phyloP scores from a whole-genome alignment of 2,797 vertebrate species.

The Emydoidea blandingii region DNA sequence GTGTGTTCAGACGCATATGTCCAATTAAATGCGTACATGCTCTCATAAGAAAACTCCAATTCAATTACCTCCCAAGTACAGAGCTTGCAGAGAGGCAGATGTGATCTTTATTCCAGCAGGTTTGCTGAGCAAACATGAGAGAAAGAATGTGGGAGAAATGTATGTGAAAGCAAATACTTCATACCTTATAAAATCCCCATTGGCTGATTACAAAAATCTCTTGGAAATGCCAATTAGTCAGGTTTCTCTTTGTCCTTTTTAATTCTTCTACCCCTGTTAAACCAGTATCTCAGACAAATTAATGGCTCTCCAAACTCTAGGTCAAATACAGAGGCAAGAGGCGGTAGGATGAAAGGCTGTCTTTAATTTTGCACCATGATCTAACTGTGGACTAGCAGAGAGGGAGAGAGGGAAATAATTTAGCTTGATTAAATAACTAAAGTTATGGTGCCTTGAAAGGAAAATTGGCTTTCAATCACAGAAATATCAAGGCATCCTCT shows the following conservation, averaged over 20 bases:
- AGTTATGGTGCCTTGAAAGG: slow-evolving; percentile 47
- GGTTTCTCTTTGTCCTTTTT: slow-evolving; percentile 75
- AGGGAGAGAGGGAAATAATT: slow-evolving; percentile 63
- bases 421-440: slow-evolving; percentile 63
- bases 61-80: slow-evolving; percentile 71
- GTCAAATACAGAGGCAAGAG: slow-evolving; percentile 71
- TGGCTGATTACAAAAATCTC: slow-evolving; percentile 66
- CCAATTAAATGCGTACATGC: slow-evolving; percentile 68
- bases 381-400: slow-evolving; percentile 10
- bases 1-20: slow-evolving; percentile 72
- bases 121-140: slow-evolving; percentile 60
- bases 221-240: slow-evolving; percentile 76
- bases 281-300: slow-evolving; percentile 72
- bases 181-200: slow-evolving; percentile 68
- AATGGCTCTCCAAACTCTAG: slow-evolving; percentile 75
- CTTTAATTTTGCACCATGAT: slow-evolving; percentile 57
- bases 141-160: slow-evolving; percentile 62
- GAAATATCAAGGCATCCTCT: slow-evolving; percentile 31
- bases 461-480: slow-evolving; percentile 52
- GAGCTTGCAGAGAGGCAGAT: slow-evolving; percentile 59
- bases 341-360: slow-evolving; percentile 50
- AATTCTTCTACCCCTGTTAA: slow-evolving; percentile 76
- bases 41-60: slow-evolving; percentile 64
- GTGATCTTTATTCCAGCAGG: slow-evolving; percentile 66
- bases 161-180: slow-evolving; percentile 71